These are phyloP conservation scores for Cylloceria caligata DNA, from an alignment of 2,888 invertebrate genomes.

Conservation along the genomic window DNA sequence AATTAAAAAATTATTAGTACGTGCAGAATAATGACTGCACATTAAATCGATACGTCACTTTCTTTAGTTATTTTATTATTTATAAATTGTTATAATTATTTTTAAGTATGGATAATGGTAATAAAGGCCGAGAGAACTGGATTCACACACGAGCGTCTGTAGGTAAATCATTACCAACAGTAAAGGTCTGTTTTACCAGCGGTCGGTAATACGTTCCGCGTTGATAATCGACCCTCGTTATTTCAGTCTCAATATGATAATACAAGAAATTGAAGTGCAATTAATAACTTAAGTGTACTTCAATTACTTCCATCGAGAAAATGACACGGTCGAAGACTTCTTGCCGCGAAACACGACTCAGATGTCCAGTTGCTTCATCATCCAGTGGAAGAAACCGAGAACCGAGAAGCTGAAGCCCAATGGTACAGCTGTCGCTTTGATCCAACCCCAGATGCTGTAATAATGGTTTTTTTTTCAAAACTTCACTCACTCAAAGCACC, in stretches of 20 bases:
- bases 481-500: not conserved
- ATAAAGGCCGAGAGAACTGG: not conserved
- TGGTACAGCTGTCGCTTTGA: slow-evolving; percentile 92
- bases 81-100: slow-evolving; percentile 30
- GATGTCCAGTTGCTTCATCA: slow-evolving; percentile 90
- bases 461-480: not conserved
- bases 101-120: not conserved
- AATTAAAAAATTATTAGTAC: not conserved
- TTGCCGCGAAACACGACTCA: slow-evolving; percentile 64
- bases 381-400: slow-evolving; percentile 92
- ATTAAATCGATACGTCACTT: not conserved
- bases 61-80: slow-evolving; percentile 33
- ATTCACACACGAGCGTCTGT: not conserved
- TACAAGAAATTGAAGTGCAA: slow-evolving; percentile 10
- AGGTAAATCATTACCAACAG: not conserved
- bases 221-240: not conserved
- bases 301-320: slow-evolving; percentile 8
- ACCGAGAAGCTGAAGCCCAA: slow-evolving; percentile 92
- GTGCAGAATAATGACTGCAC: not conserved
- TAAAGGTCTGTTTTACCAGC: not conserved
- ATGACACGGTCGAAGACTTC: not conserved
- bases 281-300: slow-evolving; percentile 38
- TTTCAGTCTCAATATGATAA: slow-evolving; percentile 31
- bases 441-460: slow-evolving; percentile 90
- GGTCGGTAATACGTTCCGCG: slow-evolving; percentile 5